Percentiles rank a stretch among this genome's conserved stretches.
Conservation (phyloP, 2,797 vertebrate genomes). For the Synaphobranchus kaupii region DNA sequence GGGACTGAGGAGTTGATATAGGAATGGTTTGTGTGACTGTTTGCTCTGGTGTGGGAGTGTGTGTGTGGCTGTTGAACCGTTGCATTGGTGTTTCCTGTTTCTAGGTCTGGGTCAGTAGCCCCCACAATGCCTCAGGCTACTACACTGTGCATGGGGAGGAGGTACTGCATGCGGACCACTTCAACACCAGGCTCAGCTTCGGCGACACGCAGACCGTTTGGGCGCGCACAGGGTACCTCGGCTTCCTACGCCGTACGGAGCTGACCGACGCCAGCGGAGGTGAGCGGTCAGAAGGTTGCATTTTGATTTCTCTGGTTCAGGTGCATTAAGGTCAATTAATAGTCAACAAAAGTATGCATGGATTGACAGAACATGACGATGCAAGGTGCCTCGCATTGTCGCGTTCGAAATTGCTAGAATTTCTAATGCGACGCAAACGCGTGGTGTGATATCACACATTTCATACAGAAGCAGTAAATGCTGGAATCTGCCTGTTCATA, state of each 20-base stretch:
- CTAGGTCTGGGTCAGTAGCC: constrained; percentile 95
- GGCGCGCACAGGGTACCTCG: constrained; percentile 93
- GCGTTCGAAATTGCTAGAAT: neutral
- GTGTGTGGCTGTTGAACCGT: neutral
- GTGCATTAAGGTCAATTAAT: neutral
- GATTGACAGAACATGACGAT: neutral
- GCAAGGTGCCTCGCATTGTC: neutral
- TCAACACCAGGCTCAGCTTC: constrained; percentile 89
- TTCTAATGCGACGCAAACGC: neutral
- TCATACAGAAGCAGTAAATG: neutral
- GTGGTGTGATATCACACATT: neutral
- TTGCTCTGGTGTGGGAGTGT: neutral
- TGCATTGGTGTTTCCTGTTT: neutral
- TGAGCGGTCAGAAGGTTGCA: constrained; percentile 55
- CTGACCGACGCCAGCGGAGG: constrained; percentile 94
- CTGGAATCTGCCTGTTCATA: neutral
- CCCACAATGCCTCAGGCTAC: constrained; percentile 93
- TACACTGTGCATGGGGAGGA: constrained; percentile 94
- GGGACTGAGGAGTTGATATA: neutral
- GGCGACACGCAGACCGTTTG: constrained; percentile 92
- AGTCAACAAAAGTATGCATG: neutral
- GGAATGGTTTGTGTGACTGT: neutral
- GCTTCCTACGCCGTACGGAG: constrained; percentile 92
- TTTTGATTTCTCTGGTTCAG: neutral
- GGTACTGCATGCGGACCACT: constrained; percentile 90